Base-by-base conservation (phyloP, 1,140 invertebrate genomes). In the Doryteuthis pealeii region DNA sequence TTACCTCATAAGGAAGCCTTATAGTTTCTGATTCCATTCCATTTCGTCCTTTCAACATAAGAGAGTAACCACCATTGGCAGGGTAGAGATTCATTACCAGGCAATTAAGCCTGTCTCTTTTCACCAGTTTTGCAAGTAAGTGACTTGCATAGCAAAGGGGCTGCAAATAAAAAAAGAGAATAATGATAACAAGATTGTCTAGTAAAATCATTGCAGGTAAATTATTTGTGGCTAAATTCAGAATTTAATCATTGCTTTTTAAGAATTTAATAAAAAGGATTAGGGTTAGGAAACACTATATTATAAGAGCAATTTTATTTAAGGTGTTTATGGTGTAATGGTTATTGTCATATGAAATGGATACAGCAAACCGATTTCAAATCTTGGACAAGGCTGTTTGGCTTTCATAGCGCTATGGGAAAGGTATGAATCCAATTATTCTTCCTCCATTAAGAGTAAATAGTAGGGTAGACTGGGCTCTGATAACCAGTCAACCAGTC, bases 21-120 rank as follows among this genome's bases (percentile, higher is more conserved):
- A 88, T 81, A 45, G 90, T 90, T 80, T 90, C 89, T 43, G 86
- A 83, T 62, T 89, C 87, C 65, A 85, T 79, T 8, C 88, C 86
- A 72, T 81, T 84, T 84, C 90, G 87, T 84, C 91, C 85, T 86
- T 92, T 91, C 80, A 95, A 88, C 85, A 93, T 93, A 85, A 97
- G 89, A 78, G 94, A 94, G 89, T 96, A 96, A 81, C 95, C 95
- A 89, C 96, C 95, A 88, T 95, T 95, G 58, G 92, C 94, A 75
- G 94, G 92, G 90, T 96, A 96, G 78, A 97, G 89, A 89, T 95
- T 97, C 76, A 97, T 90, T 80, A 96, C 93, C 82, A 97, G 89
- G 78, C 94, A 95, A 86, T 96, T 95, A 70, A 96, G 90, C 85
- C 92, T 92, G 85, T 96, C 95, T 83, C 92, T 91, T 84, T 92